Conservation (phyloP, 2,113 vertebrate species). For the Lipophrys pholis region DNA sequence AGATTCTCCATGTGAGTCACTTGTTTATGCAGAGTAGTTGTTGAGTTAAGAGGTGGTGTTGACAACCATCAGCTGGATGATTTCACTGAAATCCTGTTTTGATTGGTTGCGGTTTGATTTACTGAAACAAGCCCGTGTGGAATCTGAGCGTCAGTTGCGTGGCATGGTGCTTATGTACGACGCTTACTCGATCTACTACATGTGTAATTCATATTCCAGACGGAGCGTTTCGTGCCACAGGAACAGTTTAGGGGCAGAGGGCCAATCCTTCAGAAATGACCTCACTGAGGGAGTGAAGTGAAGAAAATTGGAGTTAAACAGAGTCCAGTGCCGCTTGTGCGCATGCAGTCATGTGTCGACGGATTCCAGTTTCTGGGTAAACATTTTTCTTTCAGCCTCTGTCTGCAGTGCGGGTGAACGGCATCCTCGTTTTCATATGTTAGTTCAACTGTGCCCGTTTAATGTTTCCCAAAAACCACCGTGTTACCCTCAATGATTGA, state of each 20-base stretch:
- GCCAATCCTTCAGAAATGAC: not conserved
- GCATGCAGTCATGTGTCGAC: not conserved
- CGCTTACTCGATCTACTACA: not conserved
- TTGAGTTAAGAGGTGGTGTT: not conserved
- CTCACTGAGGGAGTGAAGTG: not conserved
- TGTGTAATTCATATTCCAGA: not conserved
- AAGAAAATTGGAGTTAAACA: constrained; percentile 3
- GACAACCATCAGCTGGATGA: not conserved
- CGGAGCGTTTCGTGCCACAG: not conserved
- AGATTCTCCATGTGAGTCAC: not conserved
- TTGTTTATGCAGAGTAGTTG: constrained; percentile 5
- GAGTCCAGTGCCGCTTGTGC: not conserved
- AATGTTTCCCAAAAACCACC: not conserved
- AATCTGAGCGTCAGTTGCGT: not conserved
- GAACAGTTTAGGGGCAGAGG: not conserved
- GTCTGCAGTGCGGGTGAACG: not conserved
- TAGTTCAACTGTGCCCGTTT: not conserved
- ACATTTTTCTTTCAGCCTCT: not conserved
- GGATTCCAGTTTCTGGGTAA: not conserved
- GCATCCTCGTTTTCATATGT: not conserved
- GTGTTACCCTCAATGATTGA: not conserved
- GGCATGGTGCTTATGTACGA: not conserved
- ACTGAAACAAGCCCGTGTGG: not conserved
- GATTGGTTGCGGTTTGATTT: not conserved
- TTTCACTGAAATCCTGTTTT: not conserved